Evolutionary conservation across 2,113 vertebrate species (phyloP).

Genomic region (Hypanus sabinus): DNA sequence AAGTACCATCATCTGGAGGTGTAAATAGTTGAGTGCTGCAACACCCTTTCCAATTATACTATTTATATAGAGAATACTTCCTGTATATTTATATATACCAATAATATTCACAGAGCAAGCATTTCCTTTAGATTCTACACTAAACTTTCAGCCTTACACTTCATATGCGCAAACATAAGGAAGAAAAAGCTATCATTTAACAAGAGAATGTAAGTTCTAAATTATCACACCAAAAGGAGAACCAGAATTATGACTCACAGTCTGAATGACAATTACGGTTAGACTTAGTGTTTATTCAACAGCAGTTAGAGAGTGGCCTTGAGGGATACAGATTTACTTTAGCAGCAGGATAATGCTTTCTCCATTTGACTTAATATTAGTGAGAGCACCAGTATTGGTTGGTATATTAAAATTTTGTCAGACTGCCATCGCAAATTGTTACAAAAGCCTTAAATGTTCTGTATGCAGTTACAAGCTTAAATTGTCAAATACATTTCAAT

Average conservation of each 20-base stretch:
- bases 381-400: neutral
- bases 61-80: neutral
- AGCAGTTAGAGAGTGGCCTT: neutral
- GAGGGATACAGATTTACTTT: conserved; percentile 13
- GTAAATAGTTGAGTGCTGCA: neutral
- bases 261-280: neutral
- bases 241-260: neutral
- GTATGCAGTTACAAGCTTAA: neutral
- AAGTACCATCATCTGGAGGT: neutral
- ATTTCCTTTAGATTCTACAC: neutral
- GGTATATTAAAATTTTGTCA: neutral
- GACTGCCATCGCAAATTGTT: neutral
- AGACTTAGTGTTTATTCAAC: conserved; percentile 19
- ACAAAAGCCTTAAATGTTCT: neutral
- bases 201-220: neutral
- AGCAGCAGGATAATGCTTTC: neutral
- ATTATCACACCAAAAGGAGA: neutral
- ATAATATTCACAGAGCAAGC: neutral
- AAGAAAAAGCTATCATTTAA: neutral
- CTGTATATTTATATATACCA: neutral
- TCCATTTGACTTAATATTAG: neutral
- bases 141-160: neutral
- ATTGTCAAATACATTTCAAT: neutral
- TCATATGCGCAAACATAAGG: neutral
- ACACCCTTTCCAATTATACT: neutral